These are phyloP conservation scores for Oryzaephilus surinamensis DNA, from an alignment of 1,140 invertebrate genomes.

Conservation along the genomic window DNA sequence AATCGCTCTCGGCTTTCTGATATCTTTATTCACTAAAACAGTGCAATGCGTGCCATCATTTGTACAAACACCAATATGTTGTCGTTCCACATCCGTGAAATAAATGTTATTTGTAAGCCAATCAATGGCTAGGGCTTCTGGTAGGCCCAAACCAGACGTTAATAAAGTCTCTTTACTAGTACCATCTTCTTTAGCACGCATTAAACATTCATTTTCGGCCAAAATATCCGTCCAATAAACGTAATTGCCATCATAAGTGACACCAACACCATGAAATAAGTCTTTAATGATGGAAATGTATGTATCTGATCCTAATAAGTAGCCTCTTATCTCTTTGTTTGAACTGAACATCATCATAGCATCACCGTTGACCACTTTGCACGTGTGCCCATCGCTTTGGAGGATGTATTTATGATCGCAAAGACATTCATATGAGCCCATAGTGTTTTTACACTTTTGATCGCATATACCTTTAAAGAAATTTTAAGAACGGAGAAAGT, in stretches of 20 bases:
- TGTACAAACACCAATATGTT: slow-evolving; percentile 64
- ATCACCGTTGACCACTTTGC: slow-evolving; percentile 54
- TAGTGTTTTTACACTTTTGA: slow-evolving; percentile 70
- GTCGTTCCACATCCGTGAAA: slow-evolving; percentile 63
- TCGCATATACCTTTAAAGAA: slow-evolving; percentile 52
- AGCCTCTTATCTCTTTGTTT: slow-evolving; percentile 38
- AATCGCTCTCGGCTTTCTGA: slow-evolving; percentile 51
- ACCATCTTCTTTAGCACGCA: slow-evolving; percentile 46
- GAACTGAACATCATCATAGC: slow-evolving; percentile 54
- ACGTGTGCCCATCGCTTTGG: slow-evolving; percentile 54
- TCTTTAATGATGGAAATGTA: slow-evolving; percentile 39
- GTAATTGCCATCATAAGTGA: slow-evolving; percentile 51
- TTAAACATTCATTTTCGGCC: slow-evolving; percentile 53
- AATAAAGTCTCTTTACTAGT: slow-evolving; percentile 38
- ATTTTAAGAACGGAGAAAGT: no score
- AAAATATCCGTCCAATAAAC: slow-evolving; percentile 68
- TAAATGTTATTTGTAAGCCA: slow-evolving; percentile 73
- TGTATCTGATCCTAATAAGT: slow-evolving; percentile 38
- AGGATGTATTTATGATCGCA: slow-evolving; percentile 68
- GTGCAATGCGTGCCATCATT: slow-evolving; percentile 50
- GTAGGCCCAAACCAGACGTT: slow-evolving; percentile 53
- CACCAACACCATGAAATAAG: slow-evolving; percentile 51
- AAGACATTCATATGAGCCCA: slow-evolving; percentile 65
- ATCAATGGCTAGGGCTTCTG: slow-evolving; percentile 70
- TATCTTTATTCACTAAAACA: slow-evolving; percentile 45